Evolutionary conservation across 2,888 invertebrate genomes (phyloP).

Genomic region (Habrosyne pyritoides): DNA sequence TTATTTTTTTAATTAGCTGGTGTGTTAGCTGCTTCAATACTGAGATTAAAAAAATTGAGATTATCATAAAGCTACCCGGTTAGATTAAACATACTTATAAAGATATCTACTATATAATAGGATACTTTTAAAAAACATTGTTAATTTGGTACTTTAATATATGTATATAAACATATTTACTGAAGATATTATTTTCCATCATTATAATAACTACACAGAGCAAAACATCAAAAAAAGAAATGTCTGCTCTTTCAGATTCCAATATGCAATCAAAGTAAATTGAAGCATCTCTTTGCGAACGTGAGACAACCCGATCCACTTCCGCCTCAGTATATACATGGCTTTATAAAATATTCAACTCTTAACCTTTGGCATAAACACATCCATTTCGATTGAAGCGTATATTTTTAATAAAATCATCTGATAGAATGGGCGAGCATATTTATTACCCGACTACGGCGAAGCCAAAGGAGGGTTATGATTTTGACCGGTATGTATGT

Average conservation of each 20-base stretch:
- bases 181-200: background rate
- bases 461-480: no score
- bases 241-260: background rate
- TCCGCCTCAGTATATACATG: background rate
- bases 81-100: background rate
- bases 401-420: background rate
- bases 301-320: background rate
- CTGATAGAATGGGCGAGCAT: no score
- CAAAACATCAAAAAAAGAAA: background rate
- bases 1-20: background rate
- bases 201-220: background rate
- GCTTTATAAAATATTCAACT: slow-evolving; percentile 5
- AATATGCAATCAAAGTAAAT: slow-evolving; percentile 1
- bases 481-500: no score
- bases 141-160: no score
- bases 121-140: no score
- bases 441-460: no score
- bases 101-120: no score
- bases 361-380: background rate
- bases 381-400: background rate
- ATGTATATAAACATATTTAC: no score
- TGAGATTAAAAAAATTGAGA: background rate
- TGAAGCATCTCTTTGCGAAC: background rate
- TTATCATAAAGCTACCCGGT: background rate
- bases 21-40: background rate